Evolutionary conservation across 2,797 vertebrate species (phyloP), one percentile per base, ranked within the genome.

Genomic region (Acrossocheilus wenchowensis): DNA sequence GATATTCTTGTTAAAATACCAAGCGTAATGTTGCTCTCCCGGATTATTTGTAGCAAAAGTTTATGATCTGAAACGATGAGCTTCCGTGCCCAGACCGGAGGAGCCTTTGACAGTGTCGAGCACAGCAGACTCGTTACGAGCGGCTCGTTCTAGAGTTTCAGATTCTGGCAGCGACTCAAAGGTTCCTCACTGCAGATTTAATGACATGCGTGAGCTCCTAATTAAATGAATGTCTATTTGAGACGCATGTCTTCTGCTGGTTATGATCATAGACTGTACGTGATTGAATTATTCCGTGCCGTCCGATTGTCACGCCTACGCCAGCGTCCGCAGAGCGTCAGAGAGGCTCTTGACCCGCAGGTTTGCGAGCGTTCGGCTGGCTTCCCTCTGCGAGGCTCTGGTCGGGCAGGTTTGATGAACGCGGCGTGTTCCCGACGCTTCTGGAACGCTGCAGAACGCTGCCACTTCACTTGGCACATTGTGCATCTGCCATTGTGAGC

Each of bases 401-500:
- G 50, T 17, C 2, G 15, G 39, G 21, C 41, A 73, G 72, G 39
- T 14, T 30, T 34, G 2, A 12, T 1, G 48, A 23, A 36, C 34
- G 34, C 34, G 34, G 34, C 34, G 34, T 36, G 34, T 36, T 36
- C 34, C 34, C 34, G 34, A 12, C 21, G 30, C 34, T 43, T 79
- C 23, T 79, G 17, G 39, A 84, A 62, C 72, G 82, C 80, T 72
- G 54, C 60, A 60, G 78, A 78, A 69, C 52, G 45, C 74, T 64
- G 79, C 21, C 85, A 91, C 94, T 93, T 94, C 88, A 34, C 95
- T 92, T 93, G 87, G 90, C 89, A 91, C 95, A 95, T 96, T 94
- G 94, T 95, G 93, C 92, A 88, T 94, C 94, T 94, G 91, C 91
- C 92, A 91, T 92, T 93, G 93, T 92, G 43, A 93, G 93, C 92